Evolutionary conservation across 1,140 invertebrate genomes (phyloP), one percentile per base, ranked within the genome.

Genomic region (Phocides pigmalion): DNA sequence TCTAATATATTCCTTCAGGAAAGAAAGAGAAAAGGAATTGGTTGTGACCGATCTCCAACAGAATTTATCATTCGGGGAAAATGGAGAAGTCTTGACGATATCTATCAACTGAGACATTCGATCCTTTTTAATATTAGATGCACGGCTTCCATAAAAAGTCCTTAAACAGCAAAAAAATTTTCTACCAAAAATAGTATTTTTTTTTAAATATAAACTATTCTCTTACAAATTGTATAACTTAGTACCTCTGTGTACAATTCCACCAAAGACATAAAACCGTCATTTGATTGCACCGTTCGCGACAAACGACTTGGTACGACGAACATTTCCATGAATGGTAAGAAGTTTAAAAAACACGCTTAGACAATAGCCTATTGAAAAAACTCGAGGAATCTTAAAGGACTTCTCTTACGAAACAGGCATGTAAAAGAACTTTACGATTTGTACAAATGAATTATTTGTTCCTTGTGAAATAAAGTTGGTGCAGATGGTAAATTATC

Each of bases 321-420:
- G 32, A 58, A 62, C 62, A 67, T 64, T 79, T 79, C 76, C 74
- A 61, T 72, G 76, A 78, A 83, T 70, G 70, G 59, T 54, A 35
- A 64, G 62, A 68, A 74, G 72, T 72, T 70, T 65, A 74, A 77
- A 76, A 74, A 74, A 32, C 66, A 68, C 66, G 66, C 71, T 74
- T 70, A 81, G 64, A 84, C 80, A 84, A 84, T 84, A 72, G 72
- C 62, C 68, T 50, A 79, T 81, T 81, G 69, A 73, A 79, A 83
- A 74, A 79, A 76, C 68, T 75, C 74, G 65, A 63, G 70, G 65
- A 75, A 74, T 70, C 68, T 72, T 72, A 67, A 54, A 59, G 37
- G 56, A 41, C 42, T 51, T 32, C 32, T 50, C 58, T 42, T 19
- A 32, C 39, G 17, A 17, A 9, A 20, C 53, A 15, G 20, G 12